These are phyloP conservation scores for Sebastolobus alascanus DNA, from an alignment of 2,797 vertebrate species.

Conservation along the genomic window DNA sequence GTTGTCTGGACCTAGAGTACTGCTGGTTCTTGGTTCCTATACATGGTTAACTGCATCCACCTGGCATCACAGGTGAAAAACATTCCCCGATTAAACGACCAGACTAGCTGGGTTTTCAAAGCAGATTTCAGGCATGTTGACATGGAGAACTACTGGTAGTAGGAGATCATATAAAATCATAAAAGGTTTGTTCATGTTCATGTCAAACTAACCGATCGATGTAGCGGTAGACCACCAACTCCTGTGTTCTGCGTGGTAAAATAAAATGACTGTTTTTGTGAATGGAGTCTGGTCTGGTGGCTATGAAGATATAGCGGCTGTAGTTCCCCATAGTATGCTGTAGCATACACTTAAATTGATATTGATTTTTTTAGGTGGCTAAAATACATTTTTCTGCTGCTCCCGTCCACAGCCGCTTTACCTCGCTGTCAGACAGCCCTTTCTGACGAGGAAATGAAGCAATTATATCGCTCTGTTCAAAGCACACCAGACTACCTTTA, in stretches of 20 bases:
- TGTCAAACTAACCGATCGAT: no score
- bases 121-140: not conserved
- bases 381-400: no score
- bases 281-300: not conserved
- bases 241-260: not conserved
- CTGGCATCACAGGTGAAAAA: no score
- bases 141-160: not conserved
- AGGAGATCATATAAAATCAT: slow-evolving; percentile 12
- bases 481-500: no score
- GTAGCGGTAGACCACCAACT: not conserved
- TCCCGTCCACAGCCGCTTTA: no score
- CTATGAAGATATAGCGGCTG: no score
- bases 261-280: not conserved
- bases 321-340: no score
- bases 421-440: no score
- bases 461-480: no score
- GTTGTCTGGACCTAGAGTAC: not conserved
- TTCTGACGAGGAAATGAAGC: no score
- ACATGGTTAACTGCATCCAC: not conserved
- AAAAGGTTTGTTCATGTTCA: not conserved
- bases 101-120: slow-evolving; percentile 2
- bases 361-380: no score
- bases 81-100: not conserved
- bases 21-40: not conserved
- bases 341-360: no score